Percentiles rank a stretch among this genome's conserved stretches.
Conservation (phyloP, 2,113 vertebrate species). For the Dendrocopos noguchii region DNA sequence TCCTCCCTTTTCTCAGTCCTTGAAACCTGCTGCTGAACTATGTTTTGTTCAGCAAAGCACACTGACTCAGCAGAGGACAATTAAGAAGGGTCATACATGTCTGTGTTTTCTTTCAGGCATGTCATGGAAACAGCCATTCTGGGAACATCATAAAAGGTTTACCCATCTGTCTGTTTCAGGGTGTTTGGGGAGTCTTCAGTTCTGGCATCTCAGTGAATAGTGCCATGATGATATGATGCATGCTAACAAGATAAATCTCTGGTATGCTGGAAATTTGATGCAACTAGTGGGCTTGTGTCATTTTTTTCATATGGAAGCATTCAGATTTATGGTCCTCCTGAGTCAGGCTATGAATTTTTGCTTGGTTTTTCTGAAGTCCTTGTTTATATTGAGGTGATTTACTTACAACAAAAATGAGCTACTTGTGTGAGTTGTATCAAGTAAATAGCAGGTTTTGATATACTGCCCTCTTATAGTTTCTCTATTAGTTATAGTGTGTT, state of each 20-base stretch:
- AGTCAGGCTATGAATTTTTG: slow-evolving; percentile 60
- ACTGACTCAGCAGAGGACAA: slow-evolving; percentile 48
- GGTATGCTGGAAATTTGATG: slow-evolving; percentile 45
- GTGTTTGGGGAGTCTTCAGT: slow-evolving; percentile 57
- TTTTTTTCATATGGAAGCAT: slow-evolving; percentile 25
- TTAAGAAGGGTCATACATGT: slow-evolving; percentile 55
- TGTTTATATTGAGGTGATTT: slow-evolving; percentile 67
- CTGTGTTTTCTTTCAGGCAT: slow-evolving; percentile 71
- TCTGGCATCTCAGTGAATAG: slow-evolving; percentile 53
- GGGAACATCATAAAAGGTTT: slow-evolving; percentile 69
- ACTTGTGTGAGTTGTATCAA: slow-evolving; percentile 33
- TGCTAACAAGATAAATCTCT: slow-evolving; percentile 49
- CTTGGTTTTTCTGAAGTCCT: slow-evolving; percentile 59
- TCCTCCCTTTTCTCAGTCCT: not conserved
- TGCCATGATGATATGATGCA: slow-evolving; percentile 2
- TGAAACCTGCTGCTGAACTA: slow-evolving; percentile 46
- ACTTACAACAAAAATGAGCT: slow-evolving; percentile 58
- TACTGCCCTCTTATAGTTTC: slow-evolving; percentile 45
- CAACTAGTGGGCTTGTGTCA: slow-evolving; percentile 55
- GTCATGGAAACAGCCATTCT: slow-evolving; percentile 68
- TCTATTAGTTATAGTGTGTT: slow-evolving; percentile 37
- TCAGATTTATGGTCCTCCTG: slow-evolving; percentile 64
- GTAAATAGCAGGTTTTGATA: slow-evolving; percentile 51
- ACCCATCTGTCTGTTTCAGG: slow-evolving; percentile 72
- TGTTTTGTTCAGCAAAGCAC: slow-evolving; percentile 42